Base-by-base conservation (phyloP, 2,113 vertebrate species). In the Hylia prasina region DNA sequence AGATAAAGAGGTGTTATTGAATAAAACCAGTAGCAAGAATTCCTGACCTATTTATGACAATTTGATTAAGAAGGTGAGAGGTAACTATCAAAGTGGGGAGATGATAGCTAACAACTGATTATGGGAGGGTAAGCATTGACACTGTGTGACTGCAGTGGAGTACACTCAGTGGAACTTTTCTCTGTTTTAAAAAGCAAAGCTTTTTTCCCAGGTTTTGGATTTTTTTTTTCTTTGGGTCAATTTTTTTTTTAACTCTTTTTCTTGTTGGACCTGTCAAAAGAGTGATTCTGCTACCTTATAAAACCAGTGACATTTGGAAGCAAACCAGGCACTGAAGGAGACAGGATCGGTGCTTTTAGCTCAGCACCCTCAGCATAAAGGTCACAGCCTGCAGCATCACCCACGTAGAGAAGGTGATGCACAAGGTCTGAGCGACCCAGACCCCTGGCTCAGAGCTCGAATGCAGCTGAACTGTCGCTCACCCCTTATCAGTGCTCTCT, bases 11-110 rank as follows among this genome's bases (percentile, higher is more conserved):
- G 68, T 54, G 66, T 42, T 88, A 82, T 42, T 95, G 92, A 96
- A 96, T 93, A 82, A 94, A 87, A 77, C 75, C 60, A 5, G 23
- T n/a, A 45, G 33, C 75, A 71, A 92, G 45, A 86, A 93, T 58
- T 61, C 50, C 90, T 70, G 75, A 87, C 82, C 82, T 91, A 93
- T 87, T 91, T 94, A 93, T 77, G 86, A 83, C 89, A 95, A 82
- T 93, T 96, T 96, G 90, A 96, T 95, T 96, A 97, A 96, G 80
- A 90, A 94, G 86, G 90, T 91, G 83, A 93, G 87, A 96, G 82
- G 39, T 54, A 92, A 61, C 85, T 57, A 71, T 66, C 24, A 63
- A 35, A 87, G 58, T 2, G 83, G 83, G 79, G 80, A 91, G 58
- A 82, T 64, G 71, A 95, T 57, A 83, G 93, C 69, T 94, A 76